Evolutionary conservation across 2,888 invertebrate genomes (phyloP), one percentile per base, ranked within the genome.

Genomic region (Trypoxylon attenuatum): DNA sequence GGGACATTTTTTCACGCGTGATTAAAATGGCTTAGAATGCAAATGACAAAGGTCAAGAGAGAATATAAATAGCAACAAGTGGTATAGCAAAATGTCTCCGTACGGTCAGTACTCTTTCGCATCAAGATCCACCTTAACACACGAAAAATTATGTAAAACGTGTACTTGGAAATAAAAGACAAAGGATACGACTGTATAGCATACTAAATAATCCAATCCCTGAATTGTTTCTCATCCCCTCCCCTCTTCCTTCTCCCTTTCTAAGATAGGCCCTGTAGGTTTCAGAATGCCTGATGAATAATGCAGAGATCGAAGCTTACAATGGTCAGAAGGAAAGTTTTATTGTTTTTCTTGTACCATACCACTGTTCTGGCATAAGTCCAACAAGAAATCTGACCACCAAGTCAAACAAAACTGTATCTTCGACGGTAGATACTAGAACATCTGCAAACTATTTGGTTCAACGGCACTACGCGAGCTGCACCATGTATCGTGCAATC

Each of bases 241-340:
- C 68, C 70, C 66, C 59, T 51, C 51, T 66, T 63, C 67, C 68
- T 64, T 63, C 69, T 73, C 64, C 59, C 54, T 53, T 67, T 61
- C 67, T 69, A 67, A 75, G 69, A 69, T 62, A 62, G 53, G 47
- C 47, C 57, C 46, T 39, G 50, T 8, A 51, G 65, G 54, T 73
- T 77, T 42, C 47, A 71, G 64, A 46, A 54, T 65, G 66, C 54
- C 54, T 70, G 47, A 80, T 80, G 78, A 79, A 79, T 79, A 80
- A 80, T 79, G 70, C 75, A 79, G 55, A 56, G 66, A 60, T 69
- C 66, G 55, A 41, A 60, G 54, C 61, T 41, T 70, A 72, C 76
- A 73, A 70, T 66, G 61, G 58, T 65, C 51, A 57, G 69, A 70
- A 66, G 52, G 69, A 59, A 53, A 76, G 63, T 72, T 49, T 49